Conservation (phyloP, 1,140 invertebrate species). For the Pogonognathellus flavescens region DNA sequence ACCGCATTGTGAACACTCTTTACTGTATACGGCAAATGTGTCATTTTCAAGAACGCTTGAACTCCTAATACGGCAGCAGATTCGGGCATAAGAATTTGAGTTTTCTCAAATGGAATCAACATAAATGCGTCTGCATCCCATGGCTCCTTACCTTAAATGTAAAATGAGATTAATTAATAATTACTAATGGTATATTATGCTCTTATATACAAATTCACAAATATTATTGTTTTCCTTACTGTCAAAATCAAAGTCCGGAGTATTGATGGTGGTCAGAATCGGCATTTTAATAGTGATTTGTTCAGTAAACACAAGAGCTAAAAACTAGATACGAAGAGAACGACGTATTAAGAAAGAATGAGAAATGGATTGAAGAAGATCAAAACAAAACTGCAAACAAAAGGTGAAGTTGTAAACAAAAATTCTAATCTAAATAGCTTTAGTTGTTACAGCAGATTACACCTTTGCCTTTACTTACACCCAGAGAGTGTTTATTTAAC, state of each 20-base stretch:
- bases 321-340: too few relatives aligned
- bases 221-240: slow-evolving; percentile 20
- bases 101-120: slow-evolving; percentile 89
- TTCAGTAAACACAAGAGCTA: too few relatives aligned
- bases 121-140: slow-evolving; percentile 89
- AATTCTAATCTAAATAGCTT: too few relatives aligned
- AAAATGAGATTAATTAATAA: not conserved
- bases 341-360: too few relatives aligned
- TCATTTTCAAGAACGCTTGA: slow-evolving; percentile 95
- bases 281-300: not conserved
- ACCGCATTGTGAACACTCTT: slow-evolving; percentile 91
- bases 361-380: too few relatives aligned
- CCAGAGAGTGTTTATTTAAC: too few relatives aligned
- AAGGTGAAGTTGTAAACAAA: too few relatives aligned
- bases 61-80: slow-evolving; percentile 91
- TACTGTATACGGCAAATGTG: slow-evolving; percentile 83
- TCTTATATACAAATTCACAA: not conserved
- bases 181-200: not conserved
- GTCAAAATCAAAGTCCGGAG: slow-evolving; percentile 34
- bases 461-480: too few relatives aligned
- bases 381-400: too few relatives aligned
- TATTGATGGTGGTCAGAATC: not conserved
- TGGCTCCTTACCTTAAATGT: slow-evolving; percentile 77
- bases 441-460: too few relatives aligned
- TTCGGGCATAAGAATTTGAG: slow-evolving; percentile 92